Conservation (phyloP, 2,113 vertebrate species). For the Martes martes region DNA sequence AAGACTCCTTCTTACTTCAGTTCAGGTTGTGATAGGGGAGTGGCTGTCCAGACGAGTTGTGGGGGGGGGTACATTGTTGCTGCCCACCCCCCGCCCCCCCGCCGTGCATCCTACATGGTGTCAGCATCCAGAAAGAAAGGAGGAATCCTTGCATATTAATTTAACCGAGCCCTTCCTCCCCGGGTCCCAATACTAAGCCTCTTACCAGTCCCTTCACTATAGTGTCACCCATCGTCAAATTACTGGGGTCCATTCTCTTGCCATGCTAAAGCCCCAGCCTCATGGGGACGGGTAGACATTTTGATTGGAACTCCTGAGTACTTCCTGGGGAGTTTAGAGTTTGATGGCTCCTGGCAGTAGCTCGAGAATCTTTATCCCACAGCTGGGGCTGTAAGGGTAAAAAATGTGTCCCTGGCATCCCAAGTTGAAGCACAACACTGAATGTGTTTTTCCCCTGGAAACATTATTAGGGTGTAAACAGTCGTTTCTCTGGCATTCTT, state of each 20-base stretch:
- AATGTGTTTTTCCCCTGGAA: background rate
- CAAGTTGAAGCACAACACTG: background rate
- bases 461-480: background rate
- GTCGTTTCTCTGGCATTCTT: background rate
- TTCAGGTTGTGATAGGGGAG: background rate
- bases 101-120: background rate
- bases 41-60: background rate
- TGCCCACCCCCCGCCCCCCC: background rate
- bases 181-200: background rate
- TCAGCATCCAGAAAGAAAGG: background rate
- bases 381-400: background rate
- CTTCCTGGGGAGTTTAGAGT: background rate
- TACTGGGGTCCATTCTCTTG: background rate
- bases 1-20: background rate
- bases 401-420: background rate
- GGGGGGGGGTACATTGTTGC: background rate
- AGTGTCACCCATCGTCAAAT: background rate
- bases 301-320: background rate
- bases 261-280: background rate
- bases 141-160: background rate
- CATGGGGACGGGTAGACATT: background rate
- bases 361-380: background rate
- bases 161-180: background rate
- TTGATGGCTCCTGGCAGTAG: background rate
- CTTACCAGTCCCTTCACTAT: background rate